Conservation (phyloP, 2,797 vertebrate species). For the Tenualosa ilisha region DNA sequence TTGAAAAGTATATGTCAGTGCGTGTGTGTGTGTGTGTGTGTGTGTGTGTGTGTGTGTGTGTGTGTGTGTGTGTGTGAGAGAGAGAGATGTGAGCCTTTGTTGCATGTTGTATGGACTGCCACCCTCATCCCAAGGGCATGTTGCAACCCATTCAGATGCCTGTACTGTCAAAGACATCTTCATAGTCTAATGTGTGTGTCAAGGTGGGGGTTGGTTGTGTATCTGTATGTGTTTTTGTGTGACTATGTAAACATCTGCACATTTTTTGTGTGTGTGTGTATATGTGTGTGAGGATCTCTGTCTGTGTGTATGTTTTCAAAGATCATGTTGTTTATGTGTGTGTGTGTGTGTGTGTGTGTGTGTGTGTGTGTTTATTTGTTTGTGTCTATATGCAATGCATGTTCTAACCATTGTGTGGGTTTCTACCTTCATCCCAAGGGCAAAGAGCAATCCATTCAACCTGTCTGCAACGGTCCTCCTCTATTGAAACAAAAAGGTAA, state of each 20-base stretch:
- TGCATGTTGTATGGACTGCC: constrained; percentile 8
- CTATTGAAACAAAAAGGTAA: constrained; percentile 45
- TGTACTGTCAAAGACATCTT: background rate
- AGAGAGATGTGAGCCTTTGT: background rate
- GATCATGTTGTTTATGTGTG: constrained; percentile 28
- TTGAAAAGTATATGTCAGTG: background rate
- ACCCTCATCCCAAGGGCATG: constrained; percentile 1
- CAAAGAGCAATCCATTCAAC: constrained; percentile 52
- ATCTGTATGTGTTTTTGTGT: background rate
- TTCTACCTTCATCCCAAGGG: background rate
- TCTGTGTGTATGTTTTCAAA: constrained; percentile 8
- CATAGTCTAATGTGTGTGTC: background rate
- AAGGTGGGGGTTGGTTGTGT: constrained; percentile 24
- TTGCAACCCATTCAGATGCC: constrained; percentile 7
- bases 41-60: constrained; percentile 26
- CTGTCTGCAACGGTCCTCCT: constrained; percentile 43
- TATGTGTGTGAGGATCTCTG: constrained; percentile 28
- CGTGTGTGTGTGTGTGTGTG: constrained; percentile 12
- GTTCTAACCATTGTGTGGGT: constrained; percentile 47
- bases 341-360: constrained; percentile 51
- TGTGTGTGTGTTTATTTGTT: constrained; percentile 23
- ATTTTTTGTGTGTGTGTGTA: background rate
- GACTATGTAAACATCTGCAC: background rate
- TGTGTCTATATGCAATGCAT: constrained; percentile 43
- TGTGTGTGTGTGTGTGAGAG: constrained; percentile 26